phyloP scores from a whole-genome alignment of 2,113 vertebrate genomes.

The Ceyx melanurus region DNA sequence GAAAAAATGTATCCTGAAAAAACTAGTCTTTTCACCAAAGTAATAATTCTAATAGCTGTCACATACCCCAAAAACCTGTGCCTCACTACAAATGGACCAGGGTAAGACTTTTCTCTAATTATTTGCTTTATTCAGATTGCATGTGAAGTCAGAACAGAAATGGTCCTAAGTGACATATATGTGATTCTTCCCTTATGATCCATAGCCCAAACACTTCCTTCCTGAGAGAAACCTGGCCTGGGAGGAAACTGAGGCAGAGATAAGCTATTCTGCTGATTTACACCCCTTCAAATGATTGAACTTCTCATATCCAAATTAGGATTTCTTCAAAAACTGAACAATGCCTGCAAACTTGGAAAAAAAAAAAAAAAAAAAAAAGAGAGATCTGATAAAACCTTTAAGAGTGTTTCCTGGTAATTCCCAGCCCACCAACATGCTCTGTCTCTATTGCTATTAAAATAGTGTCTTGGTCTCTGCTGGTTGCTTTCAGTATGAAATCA shows the following conservation, averaged over 20 bases:
- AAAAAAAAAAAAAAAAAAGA: background rate
- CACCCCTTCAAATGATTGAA: background rate
- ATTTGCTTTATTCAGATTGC: background rate
- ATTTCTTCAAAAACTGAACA: background rate
- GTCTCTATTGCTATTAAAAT: background rate
- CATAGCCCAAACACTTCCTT: background rate
- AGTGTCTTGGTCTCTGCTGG: background rate
- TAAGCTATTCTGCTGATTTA: background rate
- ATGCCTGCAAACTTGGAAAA: background rate
- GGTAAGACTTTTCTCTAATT: background rate
- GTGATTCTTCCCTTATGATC: background rate
- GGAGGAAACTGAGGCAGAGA: background rate
- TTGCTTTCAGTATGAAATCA: constrained; percentile 3
- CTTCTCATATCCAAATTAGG: background rate
- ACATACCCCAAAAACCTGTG: background rate
- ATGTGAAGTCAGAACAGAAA: background rate
- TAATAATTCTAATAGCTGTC: background rate
- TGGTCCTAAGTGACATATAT: background rate
- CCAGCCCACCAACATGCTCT: background rate
- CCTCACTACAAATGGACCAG: background rate
- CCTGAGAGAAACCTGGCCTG: background rate
- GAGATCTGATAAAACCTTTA: background rate
- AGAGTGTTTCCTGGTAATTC: background rate
- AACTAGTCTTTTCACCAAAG: background rate
- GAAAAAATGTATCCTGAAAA: background rate